A percentile compares a stretch with the other conserved stretches of the same genome.
phyloP scores from a whole-genome alignment of 2,797 vertebrate species.

The Fistularia tabacaria region DNA sequence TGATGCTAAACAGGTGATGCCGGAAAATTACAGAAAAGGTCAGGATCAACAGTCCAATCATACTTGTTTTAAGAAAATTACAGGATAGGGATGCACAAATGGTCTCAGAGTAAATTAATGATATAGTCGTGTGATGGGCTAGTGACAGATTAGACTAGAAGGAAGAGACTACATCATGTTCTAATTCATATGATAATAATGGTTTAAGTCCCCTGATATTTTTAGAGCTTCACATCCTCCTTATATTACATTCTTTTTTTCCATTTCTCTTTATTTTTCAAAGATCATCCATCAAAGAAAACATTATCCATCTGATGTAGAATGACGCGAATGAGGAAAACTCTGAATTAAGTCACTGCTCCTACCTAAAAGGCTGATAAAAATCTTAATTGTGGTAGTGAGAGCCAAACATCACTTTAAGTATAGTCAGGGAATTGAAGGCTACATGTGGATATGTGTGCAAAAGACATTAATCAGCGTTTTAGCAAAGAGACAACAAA shows the following conservation, averaged over 20 bases:
- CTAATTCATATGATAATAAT: slow-evolving; percentile 7
- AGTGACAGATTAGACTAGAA: neutral
- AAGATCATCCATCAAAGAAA: slow-evolving; percentile 17
- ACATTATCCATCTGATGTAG: slow-evolving; percentile 27
- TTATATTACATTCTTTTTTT: slow-evolving; percentile 3
- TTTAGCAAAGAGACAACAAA: slow-evolving; percentile 4
- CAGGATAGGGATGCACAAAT: no score
- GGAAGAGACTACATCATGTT: neutral
- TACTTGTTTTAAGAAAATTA: no score
- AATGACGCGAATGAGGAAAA: slow-evolving; percentile 37
- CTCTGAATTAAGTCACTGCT: slow-evolving; percentile 31
- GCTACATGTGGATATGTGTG: slow-evolving; percentile 10
- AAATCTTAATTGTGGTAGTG: slow-evolving; percentile 43
- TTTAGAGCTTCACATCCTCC: neutral
- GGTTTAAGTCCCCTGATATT: neutral
- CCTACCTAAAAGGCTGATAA: slow-evolving; percentile 42
- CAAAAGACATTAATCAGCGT: slow-evolving; percentile 10
- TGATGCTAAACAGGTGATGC: no score
- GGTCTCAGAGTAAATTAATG: neutral
- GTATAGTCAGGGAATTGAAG: slow-evolving; percentile 12
- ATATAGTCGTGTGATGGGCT: slow-evolving; percentile 6
- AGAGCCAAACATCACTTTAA: slow-evolving; percentile 16
- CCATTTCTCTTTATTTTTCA: neutral
- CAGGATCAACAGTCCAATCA: no score
- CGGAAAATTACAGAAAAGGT: no score